phyloP scores from a whole-genome alignment of 2,113 vertebrate species.

The Aptenodytes patagonicus region DNA sequence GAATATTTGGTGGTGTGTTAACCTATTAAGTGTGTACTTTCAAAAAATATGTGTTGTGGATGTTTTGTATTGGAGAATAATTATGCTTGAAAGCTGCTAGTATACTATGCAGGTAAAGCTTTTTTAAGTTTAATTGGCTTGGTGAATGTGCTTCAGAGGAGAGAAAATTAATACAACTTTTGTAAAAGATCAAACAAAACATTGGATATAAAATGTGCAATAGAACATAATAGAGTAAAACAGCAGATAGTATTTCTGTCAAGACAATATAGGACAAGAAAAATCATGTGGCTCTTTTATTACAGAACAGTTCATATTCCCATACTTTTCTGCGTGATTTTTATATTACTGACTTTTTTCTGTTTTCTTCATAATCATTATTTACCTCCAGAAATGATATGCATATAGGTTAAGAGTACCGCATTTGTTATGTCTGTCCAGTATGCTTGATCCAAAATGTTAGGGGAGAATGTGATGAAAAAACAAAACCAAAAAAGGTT shows the following conservation, averaged over 20 bases:
- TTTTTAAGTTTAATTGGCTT: conserved; percentile 40
- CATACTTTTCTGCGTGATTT: not conserved
- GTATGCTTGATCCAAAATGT: not conserved
- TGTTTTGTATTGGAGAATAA: not conserved
- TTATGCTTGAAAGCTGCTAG: not conserved
- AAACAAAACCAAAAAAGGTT: not conserved
- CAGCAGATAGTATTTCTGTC: conserved; percentile 9
- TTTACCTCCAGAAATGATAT: not conserved
- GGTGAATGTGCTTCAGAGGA: conserved; percentile 26
- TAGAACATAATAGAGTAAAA: not conserved
- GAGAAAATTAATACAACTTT: conserved; percentile 5
- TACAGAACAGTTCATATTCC: not conserved
- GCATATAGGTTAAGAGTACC: not conserved
- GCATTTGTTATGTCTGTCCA: not conserved
- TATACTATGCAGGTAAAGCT: not conserved
- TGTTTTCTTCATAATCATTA: not conserved
- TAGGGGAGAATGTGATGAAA: not conserved
- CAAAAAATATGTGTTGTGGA: not conserved
- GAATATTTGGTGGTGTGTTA: not conserved
- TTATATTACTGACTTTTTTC: not conserved
- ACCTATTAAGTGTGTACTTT: not conserved
- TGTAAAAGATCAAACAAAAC: conserved; percentile 40
- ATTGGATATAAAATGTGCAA: not conserved
- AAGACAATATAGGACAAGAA: not conserved
- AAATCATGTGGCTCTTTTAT: not conserved